These are phyloP conservation scores for Ctenosaura bakeri DNA, from an alignment of 2,797 vertebrate species.

Conservation along the genomic window DNA sequence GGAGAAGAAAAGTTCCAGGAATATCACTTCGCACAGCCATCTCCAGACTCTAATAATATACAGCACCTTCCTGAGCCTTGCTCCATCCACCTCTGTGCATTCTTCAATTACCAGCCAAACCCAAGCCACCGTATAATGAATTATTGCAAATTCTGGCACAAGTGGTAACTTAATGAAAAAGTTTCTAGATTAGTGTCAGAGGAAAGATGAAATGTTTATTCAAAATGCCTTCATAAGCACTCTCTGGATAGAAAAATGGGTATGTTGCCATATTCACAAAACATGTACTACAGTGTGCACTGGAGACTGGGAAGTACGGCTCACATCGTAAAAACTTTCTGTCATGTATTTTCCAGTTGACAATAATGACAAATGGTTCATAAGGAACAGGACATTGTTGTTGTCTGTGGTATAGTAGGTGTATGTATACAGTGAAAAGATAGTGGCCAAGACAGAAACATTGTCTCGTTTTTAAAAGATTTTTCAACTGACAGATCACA, in stretches of 20 bases:
- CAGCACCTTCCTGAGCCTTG: neutral
- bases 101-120: neutral
- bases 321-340: conserved; percentile 10
- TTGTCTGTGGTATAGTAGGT: neutral
- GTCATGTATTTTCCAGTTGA: conserved; percentile 24
- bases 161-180: neutral
- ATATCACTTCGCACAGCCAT: neutral
- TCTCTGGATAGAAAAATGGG: neutral
- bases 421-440: conserved; percentile 17
- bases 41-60: neutral
- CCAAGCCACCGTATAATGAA: neutral
- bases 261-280: conserved; percentile 34
- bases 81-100: neutral
- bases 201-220: neutral
- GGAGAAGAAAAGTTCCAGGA: neutral
- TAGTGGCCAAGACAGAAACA: conserved; percentile 40
- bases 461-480: conserved; percentile 56
- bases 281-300: conserved; percentile 26
- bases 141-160: neutral
- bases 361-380: conserved; percentile 37
- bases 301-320: neutral
- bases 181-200: neutral
- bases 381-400: conserved; percentile 25
- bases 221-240: accelerated
- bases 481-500: conserved; percentile 56